Evolutionary conservation across 2,888 invertebrate genomes (phyloP).

Genomic region (Shargacucullia verbasci): DNA sequence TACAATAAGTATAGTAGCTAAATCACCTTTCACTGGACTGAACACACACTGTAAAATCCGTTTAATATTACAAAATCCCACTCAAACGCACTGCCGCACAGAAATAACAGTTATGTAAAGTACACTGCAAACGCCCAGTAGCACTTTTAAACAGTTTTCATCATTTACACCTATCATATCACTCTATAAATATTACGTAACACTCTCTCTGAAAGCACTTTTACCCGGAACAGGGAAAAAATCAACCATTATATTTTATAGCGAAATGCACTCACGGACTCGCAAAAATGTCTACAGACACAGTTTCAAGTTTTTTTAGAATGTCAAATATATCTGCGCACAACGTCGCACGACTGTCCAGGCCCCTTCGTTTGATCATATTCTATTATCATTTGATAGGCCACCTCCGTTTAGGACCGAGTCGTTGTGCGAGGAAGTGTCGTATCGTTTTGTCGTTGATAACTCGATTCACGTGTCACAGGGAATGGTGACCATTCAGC

Average conservation of each 20-base stretch:
- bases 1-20: background rate
- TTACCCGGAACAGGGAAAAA: conserved; percentile 52
- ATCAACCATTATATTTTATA: conserved; percentile 72
- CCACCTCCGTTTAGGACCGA: conserved; percentile 83
- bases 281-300: conserved; percentile 31
- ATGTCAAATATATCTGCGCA: conserved; percentile 73
- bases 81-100: conserved; percentile 22
- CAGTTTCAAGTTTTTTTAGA: conserved; percentile 45
- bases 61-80: conserved; percentile 27
- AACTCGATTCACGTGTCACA: conserved; percentile 54
- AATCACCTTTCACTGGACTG: conserved; percentile 19
- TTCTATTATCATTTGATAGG: conserved; percentile 86
- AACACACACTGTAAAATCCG: conserved; percentile 14
- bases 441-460: conserved; percentile 64
- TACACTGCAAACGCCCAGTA: conserved; percentile 36
- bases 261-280: conserved; percentile 65
- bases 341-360: conserved; percentile 74
- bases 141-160: conserved; percentile 38
- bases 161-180: conserved; percentile 57
- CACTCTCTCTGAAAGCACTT: conserved; percentile 62
- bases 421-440: conserved; percentile 74
- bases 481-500: conserved; percentile 51
- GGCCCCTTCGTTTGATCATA: conserved; percentile 81
- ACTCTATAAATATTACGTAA: conserved; percentile 60
- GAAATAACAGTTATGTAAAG: conserved; percentile 24